These are phyloP conservation scores for Dermochelys coriacea DNA, from an alignment of 2,797 vertebrate genomes.

Conservation along the genomic window DNA sequence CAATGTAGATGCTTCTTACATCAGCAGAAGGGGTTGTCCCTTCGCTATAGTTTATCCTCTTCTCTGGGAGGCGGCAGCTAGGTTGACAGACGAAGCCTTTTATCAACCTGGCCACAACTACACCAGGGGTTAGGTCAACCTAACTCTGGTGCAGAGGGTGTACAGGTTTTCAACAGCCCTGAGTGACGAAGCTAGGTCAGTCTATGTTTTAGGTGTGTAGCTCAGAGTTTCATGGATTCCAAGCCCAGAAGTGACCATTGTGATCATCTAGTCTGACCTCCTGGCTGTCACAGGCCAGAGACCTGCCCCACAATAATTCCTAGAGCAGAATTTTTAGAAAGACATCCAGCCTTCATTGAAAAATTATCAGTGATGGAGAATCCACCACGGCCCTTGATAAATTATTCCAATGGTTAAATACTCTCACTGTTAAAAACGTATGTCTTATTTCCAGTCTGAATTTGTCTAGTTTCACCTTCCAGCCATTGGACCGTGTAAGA, in stretches of 20 bases:
- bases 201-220: not conserved
- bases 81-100: not conserved
- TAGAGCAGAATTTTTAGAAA: not conserved
- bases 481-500: too few relatives aligned
- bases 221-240: not conserved
- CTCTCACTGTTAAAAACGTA: not conserved
- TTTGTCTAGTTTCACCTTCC: not conserved
- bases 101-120: not conserved
- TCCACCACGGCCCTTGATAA: not conserved
- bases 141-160: not conserved
- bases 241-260: not conserved
- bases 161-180: not conserved
- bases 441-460: not conserved
- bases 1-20: too few relatives aligned
- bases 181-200: not conserved
- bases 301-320: not conserved
- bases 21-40: too few relatives aligned
- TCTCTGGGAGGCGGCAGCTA: not conserved
- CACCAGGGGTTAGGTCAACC: too few relatives aligned
- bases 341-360: not conserved
- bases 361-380: not conserved
- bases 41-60: too few relatives aligned
- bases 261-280: not conserved
- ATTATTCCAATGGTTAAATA: not conserved
- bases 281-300: not conserved